These are phyloP conservation scores for Dasyornis broadbenti DNA, from an alignment of 2,113 vertebrate genomes.

Conservation along the genomic window DNA sequence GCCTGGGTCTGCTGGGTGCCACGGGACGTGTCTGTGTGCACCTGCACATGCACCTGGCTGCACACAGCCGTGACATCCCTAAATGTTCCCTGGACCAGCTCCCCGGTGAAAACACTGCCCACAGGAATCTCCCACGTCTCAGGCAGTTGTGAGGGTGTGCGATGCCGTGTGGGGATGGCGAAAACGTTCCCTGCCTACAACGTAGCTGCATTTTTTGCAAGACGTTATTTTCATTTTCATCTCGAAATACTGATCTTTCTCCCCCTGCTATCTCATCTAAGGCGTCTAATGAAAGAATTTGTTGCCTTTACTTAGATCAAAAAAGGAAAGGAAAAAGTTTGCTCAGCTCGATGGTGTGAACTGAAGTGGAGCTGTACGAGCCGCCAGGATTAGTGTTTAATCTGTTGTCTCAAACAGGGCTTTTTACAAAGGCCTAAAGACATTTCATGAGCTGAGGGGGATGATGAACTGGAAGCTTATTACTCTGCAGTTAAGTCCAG, in stretches of 20 bases:
- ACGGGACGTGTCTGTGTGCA: neutral
- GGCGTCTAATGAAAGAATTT: conserved; percentile 26
- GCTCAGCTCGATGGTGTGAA: conserved; percentile 22
- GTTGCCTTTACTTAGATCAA: conserved; percentile 48
- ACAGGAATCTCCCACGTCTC: neutral
- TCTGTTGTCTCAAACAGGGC: conserved; percentile 29
- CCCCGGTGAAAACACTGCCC: neutral
- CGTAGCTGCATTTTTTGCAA: neutral
- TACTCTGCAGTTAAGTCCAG: conserved; percentile 19
- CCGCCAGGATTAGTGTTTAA: conserved; percentile 31
- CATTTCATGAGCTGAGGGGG: conserved; percentile 34
- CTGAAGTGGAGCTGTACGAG: conserved; percentile 15
- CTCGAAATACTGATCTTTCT: neutral
- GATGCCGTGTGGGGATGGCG: neutral
- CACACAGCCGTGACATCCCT: neutral
- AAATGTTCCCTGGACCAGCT: neutral
- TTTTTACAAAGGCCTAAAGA: conserved; percentile 35
- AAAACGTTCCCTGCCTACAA: neutral
- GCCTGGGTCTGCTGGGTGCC: neutral
- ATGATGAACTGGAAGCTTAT: conserved; percentile 30
- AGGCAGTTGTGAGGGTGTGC: neutral
- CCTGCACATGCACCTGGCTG: neutral
- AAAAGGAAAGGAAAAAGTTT: neutral
- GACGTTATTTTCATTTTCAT: neutral
- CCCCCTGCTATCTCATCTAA: conserved; percentile 22